Base-by-base conservation (phyloP, 2,113 vertebrate species). In the Aptenodytes patagonicus region DNA sequence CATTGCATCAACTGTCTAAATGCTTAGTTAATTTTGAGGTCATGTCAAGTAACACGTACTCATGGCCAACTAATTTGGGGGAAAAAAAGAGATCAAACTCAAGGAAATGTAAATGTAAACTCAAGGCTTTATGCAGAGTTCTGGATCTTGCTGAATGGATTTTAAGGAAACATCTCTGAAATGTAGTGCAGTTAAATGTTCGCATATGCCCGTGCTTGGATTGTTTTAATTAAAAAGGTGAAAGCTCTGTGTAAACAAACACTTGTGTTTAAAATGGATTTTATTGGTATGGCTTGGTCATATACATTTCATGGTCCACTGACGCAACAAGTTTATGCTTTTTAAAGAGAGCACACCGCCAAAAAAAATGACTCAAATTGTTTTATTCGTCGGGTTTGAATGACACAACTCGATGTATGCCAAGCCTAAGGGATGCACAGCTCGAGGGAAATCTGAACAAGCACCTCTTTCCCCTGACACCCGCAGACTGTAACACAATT, bases 221-320 rank as follows among this genome's bases (percentile, higher is more conserved):
- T 69, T 85, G 71, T 49, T 88, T 60, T 66, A 82, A 87, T 94
- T 90, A 77, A 81, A 85, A 92, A 95, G 44, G 90, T 72, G 93
- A 79, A 91, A 90, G 84, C 84, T 76, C 62, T 76, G 40, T 76
- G 49, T 82, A 94, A 89, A 89, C 84, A 87, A 93, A 90, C 49
- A 26, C 70, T 90, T n/a, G 54, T 10, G 75, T 57, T 95, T 88
- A 69, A 73, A 76, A 62, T 80, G 32, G 36, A 6, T 85, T 94
- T 94, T 76, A 34, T 69, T 88, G 72, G 13, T 51, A 15, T 51
- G 61, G 21, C 51, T 72, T 40, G 61, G 34, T 31, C 83, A 14
- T 34, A 64, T 11, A 40, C 26, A 34, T 85, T 85, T 87, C 70
- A n/a, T 32, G 84, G 89, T 84, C 91, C 46, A 19, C 87, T 80